Evolutionary conservation across 1,140 invertebrate genomes (phyloP).

Genomic region (Dufourea novaeangliae): DNA sequence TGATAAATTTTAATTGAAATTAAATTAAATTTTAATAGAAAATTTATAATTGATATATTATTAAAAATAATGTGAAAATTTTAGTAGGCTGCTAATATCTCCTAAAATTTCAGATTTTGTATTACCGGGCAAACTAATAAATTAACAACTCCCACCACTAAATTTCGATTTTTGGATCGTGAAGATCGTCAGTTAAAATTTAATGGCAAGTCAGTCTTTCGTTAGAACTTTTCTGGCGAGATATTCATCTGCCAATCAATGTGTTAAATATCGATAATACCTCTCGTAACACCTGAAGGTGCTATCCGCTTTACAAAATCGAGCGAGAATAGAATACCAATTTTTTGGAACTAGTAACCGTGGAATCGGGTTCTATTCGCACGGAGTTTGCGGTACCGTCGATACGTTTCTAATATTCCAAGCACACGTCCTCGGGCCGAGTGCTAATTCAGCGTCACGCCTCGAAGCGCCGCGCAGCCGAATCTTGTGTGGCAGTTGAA

Average conservation of each 20-base stretch:
- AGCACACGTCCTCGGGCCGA: slow-evolving; percentile 22
- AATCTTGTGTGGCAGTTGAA: slow-evolving; percentile 37
- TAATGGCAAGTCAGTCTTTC: background rate
- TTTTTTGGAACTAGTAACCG: background rate
- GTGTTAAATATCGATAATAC: slow-evolving; percentile 5
- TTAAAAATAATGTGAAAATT: too few relatives aligned
- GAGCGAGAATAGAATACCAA: background rate
- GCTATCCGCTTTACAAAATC: background rate
- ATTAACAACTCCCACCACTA: background rate
- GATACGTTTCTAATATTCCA: slow-evolving; percentile 16
- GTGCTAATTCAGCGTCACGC: slow-evolving; percentile 45
- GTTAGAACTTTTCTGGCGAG: background rate
- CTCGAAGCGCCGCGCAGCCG: slow-evolving; percentile 12
- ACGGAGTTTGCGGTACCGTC: slow-evolving; percentile 28
- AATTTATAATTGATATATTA: too few relatives aligned
- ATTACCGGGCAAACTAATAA: background rate
- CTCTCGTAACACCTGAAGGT: background rate
- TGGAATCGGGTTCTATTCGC: slow-evolving; percentile 23
- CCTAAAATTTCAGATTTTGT: too few relatives aligned
- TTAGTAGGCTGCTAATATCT: too few relatives aligned
- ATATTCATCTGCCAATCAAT: background rate
- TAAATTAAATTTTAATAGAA: too few relatives aligned
- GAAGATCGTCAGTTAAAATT: background rate
- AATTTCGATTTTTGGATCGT: background rate
- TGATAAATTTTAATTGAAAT: too few relatives aligned